Evolutionary conservation across 2,888 invertebrate genomes (phyloP), one percentile per base, ranked within the genome.

Genomic region (Nomada ferruginata): DNA sequence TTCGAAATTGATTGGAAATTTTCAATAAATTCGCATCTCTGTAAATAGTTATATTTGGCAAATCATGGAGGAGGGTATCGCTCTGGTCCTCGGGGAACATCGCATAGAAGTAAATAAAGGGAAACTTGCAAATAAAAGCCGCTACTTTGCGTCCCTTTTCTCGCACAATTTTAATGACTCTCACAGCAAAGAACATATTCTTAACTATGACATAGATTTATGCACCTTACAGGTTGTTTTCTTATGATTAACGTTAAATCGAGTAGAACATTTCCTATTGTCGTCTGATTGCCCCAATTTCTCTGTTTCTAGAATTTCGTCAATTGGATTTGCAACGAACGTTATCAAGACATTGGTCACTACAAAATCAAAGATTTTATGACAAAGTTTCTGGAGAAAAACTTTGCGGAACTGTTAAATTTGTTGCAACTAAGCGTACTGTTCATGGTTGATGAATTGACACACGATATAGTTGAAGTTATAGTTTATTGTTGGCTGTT

Each of bases 111-210:
- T 88, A 10, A 75, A 87, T n/a, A 91, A 85, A 53, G 70, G 76
- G n/a, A 90, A 88, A 59, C 79, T 92, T n/a, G 80, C 85, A 0
- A 80, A 78, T 5, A 84, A 89, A 47, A 92, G 92, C 59, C 71
- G 79, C 1, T 92, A 92, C 26, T 92, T 92, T 66, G 85, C 87
- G 0, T 89, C 90, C 2, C 86, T 92, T 57, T 89, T 91, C 26
- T 91, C 91, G 0, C 85, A 88, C 47, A 89, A 90, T 66, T 92
- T 90, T 66, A 87, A 82, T 13, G 92, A 92, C 76, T 89, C 89
- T 44, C 76, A 70, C 23, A 82, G 84, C 26, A 83, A 87, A 18
- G 89, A 91, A 76, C 88, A 91, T 55, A 76, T 76, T 61, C 90
- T 92, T 29, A 92, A 92, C 78, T 92, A 91, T 76, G 88, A 91